These are phyloP conservation scores for Gambusia yucatana DNA, from an alignment of 2,797 vertebrate genomes.

Conservation along the genomic window DNA sequence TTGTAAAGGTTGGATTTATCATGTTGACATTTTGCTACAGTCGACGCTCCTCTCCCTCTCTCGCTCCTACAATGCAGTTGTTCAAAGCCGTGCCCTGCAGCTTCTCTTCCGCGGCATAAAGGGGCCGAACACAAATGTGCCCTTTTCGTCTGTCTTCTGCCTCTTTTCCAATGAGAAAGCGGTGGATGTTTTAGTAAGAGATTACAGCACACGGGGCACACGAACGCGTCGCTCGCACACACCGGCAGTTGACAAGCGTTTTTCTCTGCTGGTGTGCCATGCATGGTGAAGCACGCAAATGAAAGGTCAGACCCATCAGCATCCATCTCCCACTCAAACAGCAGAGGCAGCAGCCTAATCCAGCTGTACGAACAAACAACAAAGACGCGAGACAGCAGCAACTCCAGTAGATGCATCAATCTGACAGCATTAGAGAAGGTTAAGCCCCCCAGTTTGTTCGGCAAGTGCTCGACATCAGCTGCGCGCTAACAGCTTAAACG, in stretches of 20 bases:
- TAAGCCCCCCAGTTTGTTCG: slow-evolving; percentile 62
- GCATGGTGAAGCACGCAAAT: slow-evolving; percentile 70
- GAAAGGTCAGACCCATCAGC: slow-evolving; percentile 81
- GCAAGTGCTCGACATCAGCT: slow-evolving; percentile 37
- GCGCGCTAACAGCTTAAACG: slow-evolving; percentile 28
- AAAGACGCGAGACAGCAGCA: slow-evolving; percentile 46
- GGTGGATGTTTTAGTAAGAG: slow-evolving; percentile 68
- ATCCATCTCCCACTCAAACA: slow-evolving; percentile 70
- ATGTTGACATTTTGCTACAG: slow-evolving; percentile 84
- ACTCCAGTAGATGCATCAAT: slow-evolving; percentile 72
- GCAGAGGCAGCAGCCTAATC: slow-evolving; percentile 59
- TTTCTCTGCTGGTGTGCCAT: slow-evolving; percentile 57
- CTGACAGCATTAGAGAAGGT: slow-evolving; percentile 66
- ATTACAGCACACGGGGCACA: slow-evolving; percentile 61
- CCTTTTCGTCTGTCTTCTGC: slow-evolving; percentile 75
- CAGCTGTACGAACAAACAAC: slow-evolving; percentile 63
- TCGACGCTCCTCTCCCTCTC: slow-evolving; percentile 46
- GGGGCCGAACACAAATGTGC: slow-evolving; percentile 72
- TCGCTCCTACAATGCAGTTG: slow-evolving; percentile 58
- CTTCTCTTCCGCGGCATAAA: slow-evolving; percentile 58
- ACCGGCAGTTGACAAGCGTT: slow-evolving; percentile 60
- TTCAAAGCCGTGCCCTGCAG: slow-evolving; percentile 65
- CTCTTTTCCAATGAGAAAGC: slow-evolving; percentile 66
- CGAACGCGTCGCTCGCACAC: slow-evolving; percentile 61
- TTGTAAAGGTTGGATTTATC: slow-evolving; percentile 87